Evolutionary conservation across 2,888 invertebrate genomes (phyloP).

Genomic region (Parthenolecanium corni): DNA sequence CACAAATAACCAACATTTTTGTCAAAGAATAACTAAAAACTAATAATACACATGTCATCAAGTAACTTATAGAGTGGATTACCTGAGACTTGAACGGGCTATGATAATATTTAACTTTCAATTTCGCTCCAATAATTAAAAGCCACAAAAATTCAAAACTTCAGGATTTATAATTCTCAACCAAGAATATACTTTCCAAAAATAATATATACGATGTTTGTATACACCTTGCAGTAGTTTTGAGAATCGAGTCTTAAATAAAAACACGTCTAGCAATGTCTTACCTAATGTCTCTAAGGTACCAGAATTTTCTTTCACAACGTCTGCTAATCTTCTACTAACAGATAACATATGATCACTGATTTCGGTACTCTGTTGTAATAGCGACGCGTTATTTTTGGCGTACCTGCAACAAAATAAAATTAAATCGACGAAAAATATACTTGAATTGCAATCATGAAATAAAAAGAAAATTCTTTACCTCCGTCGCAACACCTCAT

Average conservation of each 20-base stretch:
- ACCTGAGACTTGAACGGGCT: too few relatives aligned
- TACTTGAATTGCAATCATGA: not conserved
- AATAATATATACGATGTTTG: too few relatives aligned
- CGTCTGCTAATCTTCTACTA: slow-evolving; percentile 73
- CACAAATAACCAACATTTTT: slow-evolving; percentile 31
- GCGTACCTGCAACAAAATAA: slow-evolving; percentile 5
- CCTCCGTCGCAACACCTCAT: slow-evolving; percentile 46
- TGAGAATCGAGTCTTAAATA: not conserved
- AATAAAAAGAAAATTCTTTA: slow-evolving; percentile 35
- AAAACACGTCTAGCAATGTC: too few relatives aligned
- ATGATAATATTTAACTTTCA: too few relatives aligned
- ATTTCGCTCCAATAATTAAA: too few relatives aligned
- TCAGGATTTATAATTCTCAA: too few relatives aligned
- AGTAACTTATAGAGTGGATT: too few relatives aligned
- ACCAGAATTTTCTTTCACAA: slow-evolving; percentile 72
- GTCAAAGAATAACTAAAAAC: too few relatives aligned
- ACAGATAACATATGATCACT: slow-evolving; percentile 76
- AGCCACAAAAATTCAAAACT: too few relatives aligned
- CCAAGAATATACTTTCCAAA: too few relatives aligned
- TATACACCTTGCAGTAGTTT: too few relatives aligned
- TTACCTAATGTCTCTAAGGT: slow-evolving; percentile 64
- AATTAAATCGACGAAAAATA: not conserved
- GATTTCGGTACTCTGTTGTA: slow-evolving; percentile 39
- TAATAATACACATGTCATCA: too few relatives aligned
- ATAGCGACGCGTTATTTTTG: slow-evolving; percentile 5